phyloP scores from a whole-genome alignment of 1,140 invertebrate species.

The Camponotus pennsylvanicus region DNA sequence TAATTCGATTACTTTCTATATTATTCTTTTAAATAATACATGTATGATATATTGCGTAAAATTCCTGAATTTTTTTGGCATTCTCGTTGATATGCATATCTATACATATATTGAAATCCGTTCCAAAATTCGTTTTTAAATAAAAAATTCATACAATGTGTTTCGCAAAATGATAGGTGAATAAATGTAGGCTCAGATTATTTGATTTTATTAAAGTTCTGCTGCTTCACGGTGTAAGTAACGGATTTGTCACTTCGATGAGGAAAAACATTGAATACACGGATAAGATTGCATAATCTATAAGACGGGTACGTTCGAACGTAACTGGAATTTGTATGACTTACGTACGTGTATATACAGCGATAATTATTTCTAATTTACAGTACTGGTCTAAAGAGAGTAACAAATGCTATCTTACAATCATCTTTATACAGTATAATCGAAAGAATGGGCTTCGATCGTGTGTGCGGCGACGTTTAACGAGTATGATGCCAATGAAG shows the following conservation, averaged over 20 bases:
- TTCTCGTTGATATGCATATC: background rate
- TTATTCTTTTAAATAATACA: constrained; percentile 22
- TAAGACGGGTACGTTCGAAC: constrained; percentile 74
- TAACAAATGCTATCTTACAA: constrained; percentile 86
- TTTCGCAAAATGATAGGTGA: constrained; percentile 76
- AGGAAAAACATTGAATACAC: constrained; percentile 78
- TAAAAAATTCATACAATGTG: constrained; percentile 65
- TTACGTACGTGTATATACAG: constrained; percentile 80
- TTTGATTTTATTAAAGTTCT: constrained; percentile 49
- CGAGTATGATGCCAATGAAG: constrained; percentile 46
- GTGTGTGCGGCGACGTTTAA: constrained; percentile 43
- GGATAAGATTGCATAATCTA: constrained; percentile 73
- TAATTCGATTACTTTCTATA: constrained; percentile 5
- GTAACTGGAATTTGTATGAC: constrained; percentile 68
- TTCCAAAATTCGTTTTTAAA: constrained; percentile 70
- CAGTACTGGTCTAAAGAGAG: constrained; percentile 83
- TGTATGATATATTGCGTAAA: constrained; percentile 5
- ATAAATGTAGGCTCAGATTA: constrained; percentile 80
- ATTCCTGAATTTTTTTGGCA: background rate
- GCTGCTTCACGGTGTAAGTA: constrained; percentile 39
- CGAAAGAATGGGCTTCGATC: constrained; percentile 52
- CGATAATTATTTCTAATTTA: constrained; percentile 80
- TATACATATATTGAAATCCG: constrained; percentile 12
- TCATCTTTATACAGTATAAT: constrained; percentile 75
- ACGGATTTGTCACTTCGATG: constrained; percentile 61